Evolutionary conservation across 2,888 invertebrate genomes (phyloP).

Genomic region (Margaritifera margaritifera): DNA sequence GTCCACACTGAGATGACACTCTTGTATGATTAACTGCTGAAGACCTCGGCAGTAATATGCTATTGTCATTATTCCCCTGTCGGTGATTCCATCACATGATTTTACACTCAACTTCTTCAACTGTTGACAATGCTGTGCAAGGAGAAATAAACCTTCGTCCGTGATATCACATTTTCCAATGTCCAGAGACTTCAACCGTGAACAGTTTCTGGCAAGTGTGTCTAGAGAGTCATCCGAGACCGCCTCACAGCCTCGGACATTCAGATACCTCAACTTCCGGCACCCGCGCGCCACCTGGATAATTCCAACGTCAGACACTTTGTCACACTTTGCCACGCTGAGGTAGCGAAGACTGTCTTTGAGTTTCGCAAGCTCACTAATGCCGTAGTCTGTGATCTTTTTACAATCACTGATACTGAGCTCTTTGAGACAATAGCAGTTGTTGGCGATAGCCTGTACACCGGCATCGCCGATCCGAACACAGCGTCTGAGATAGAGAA

Average conservation of each 20-base stretch:
- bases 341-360: conserved; percentile 92
- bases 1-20: conserved; percentile 90
- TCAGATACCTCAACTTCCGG: conserved; percentile 88
- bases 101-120: conserved; percentile 90
- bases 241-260: conserved; percentile 93
- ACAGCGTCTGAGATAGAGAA: conserved; percentile 90
- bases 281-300: conserved; percentile 90
- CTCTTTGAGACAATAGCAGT: conserved; percentile 88
- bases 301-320: conserved; percentile 87
- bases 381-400: conserved; percentile 89
- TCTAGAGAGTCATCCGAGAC: conserved; percentile 94
- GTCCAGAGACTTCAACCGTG: conserved; percentile 88
- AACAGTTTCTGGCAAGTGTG: conserved; percentile 88
- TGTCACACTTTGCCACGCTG: conserved; percentile 94
- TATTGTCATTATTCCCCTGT: conserved; percentile 88
- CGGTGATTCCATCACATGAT: conserved; percentile 92
- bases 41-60: conserved; percentile 92
- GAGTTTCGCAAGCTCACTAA: conserved; percentile 89
- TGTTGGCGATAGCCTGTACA: conserved; percentile 91
- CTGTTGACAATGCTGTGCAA: conserved; percentile 85
- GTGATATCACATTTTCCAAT: conserved; percentile 95
- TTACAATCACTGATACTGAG: conserved; percentile 89
- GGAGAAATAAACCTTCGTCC: conserved; percentile 87
- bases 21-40: conserved; percentile 93
- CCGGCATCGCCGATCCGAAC: conserved; percentile 92